Evolutionary conservation across 2,888 invertebrate genomes (phyloP).

Genomic region (Pelosia muscerda): DNA sequence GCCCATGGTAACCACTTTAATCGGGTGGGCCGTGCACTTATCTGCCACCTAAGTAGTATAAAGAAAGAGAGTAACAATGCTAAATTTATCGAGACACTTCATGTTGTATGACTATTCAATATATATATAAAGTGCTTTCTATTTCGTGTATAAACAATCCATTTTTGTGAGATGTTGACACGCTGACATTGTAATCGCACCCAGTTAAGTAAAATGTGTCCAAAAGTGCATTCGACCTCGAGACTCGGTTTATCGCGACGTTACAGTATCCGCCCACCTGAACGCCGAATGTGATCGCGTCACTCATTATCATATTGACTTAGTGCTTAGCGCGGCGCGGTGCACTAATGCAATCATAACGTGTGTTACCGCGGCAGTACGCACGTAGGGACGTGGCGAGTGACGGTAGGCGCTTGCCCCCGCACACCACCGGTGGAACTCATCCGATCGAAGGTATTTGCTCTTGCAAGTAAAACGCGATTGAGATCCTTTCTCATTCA

Average conservation of each 20-base stretch:
- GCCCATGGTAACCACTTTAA: too few relatives aligned
- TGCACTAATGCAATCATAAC: too few relatives aligned
- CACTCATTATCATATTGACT: conserved; percentile 40
- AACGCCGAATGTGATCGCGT: conserved; percentile 4
- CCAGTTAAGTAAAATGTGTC: conserved; percentile 1
- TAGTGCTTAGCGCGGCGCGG: neutral
- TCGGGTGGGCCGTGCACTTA: too few relatives aligned
- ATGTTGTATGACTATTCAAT: neutral
- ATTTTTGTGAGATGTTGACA: neutral
- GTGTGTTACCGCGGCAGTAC: too few relatives aligned
- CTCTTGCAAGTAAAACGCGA: too few relatives aligned
- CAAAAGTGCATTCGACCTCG: conserved; percentile 23
- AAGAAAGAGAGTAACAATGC: neutral
- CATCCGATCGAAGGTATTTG: too few relatives aligned
- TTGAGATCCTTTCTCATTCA: too few relatives aligned
- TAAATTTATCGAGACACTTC: neutral
- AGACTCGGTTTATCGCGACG: conserved; percentile 14
- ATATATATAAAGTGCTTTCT: neutral
- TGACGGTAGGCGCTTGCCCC: too few relatives aligned
- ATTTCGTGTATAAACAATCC: neutral
- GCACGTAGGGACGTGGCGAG: too few relatives aligned
- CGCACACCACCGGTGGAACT: too few relatives aligned
- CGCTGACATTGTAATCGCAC: neutral
- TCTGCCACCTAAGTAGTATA: too few relatives aligned
- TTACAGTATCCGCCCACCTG: conserved; percentile 13